Percentiles rank a stretch among this genome's conserved stretches.
Conservation (phyloP, 2,113 vertebrate species). For the Hystrix brachyura region DNA sequence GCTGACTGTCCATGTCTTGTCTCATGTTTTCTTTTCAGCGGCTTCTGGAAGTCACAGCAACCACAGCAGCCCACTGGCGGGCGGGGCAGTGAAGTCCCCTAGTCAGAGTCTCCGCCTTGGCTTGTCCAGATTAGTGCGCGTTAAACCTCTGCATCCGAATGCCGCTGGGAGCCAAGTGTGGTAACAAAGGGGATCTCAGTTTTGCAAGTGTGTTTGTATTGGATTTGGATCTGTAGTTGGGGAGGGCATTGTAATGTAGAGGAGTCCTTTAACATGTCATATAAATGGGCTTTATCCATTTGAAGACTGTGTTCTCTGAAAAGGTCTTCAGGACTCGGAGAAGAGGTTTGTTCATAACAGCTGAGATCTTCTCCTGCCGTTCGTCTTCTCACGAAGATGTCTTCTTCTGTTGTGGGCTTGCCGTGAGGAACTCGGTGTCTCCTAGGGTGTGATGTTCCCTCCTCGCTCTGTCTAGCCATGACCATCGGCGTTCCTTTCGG, state of each 20-base stretch:
- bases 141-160: conserved; percentile 95
- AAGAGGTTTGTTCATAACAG: not conserved
- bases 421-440: not conserved
- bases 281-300: not conserved
- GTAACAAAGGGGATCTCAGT: not conserved
- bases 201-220: not conserved
- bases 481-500: not conserved
- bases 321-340: not conserved
- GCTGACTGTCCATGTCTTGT: not conserved
- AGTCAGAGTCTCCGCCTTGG: conserved; percentile 94
- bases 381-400: not conserved
- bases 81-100: conserved; percentile 89
- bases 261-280: not conserved
- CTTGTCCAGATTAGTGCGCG: conserved; percentile 93
- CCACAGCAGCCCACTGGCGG: conserved; percentile 71
- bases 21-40: conserved; percentile 84
- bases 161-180: conserved; percentile 86
- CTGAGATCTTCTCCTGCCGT: not conserved
- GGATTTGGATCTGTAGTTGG: not conserved
- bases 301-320: conserved; percentile 20
- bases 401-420: not conserved
- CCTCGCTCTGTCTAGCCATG: not conserved
- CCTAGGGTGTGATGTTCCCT: not conserved
- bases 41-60: conserved; percentile 86
- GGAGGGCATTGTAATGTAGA: not conserved